Evolutionary conservation across 2,888 invertebrate genomes (phyloP), one percentile per base, ranked within the genome.

Genomic region (Cordilura impudica): DNA sequence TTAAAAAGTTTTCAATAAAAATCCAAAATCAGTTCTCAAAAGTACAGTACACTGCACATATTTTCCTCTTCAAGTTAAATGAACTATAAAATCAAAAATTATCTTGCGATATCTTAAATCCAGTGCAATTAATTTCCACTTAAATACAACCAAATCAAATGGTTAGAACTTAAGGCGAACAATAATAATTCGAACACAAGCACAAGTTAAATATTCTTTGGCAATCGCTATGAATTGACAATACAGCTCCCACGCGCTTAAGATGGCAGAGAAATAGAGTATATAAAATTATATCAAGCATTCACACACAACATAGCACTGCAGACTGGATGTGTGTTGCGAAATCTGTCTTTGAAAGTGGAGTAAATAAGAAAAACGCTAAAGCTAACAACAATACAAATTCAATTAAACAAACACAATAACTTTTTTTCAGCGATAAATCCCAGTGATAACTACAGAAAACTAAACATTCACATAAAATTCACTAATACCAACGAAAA

Each of bases 351-450:
- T 43, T 53, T 71, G 54, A n/a, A 12, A 61, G 35, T 51, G 29
- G 14, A 26, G 21, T 47, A 69, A 69, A 67, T 66, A 70, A 60
- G 69, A 66, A 65, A 63, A 73, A 69, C 45, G 74, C 45, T 66
- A 53, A 74, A 66, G 79, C 82, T 81, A 81, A 78, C 70, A 75
- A 81, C 83, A 88, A 87, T 88, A 85, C 84, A 87, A 88, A 88
- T 88, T 88, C 88, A 88, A 88, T 88, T 88, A 88, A 89, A 89
- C 88, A 88, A 88, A 89, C 85, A 88, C 88, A 88, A 88, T 87
- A 87, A 86, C 85, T 86, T 88, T 84, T 54, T 39, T 63, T 63
- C 56, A 56, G 63, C 35, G 87, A 87, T 88, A 87, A 89, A 88
- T 87, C 87, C 82, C 65, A 67, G 82, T 83, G 87, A 87, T 87